Percentiles rank a stretch among this genome's conserved stretches.
phyloP scores from a whole-genome alignment of 2,113 vertebrate species.

The Callipepla californica region DNA sequence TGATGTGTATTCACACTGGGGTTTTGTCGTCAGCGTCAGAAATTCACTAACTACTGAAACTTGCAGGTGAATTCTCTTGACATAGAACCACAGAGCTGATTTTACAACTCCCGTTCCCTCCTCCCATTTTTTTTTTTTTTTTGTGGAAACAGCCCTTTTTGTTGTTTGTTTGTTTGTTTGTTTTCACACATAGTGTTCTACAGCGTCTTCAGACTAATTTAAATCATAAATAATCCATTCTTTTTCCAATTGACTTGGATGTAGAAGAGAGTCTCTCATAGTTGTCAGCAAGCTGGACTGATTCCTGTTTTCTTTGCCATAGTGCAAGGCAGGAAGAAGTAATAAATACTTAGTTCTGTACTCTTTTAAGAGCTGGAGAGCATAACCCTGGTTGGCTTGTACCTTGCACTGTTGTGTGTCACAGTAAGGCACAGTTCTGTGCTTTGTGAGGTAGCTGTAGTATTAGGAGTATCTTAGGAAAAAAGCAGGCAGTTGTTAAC shows the following conservation, averaged over 20 bases:
- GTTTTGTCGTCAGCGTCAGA: background rate
- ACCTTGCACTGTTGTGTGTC: background rate
- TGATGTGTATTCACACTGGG: background rate
- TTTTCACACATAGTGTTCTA: rapidly evolving
- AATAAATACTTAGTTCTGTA: background rate
- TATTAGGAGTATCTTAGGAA: background rate
- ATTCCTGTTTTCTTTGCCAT: background rate
- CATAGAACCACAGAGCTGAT: background rate
- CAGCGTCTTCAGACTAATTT: background rate
- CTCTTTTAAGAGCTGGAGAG: background rate
- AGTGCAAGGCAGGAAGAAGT: background rate
- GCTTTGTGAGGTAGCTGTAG: background rate
- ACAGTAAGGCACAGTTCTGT: background rate
- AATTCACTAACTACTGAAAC: background rate
- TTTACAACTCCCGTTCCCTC: background rate
- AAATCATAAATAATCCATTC: background rate
- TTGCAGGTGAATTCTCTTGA: background rate
- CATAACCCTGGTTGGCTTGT: background rate
- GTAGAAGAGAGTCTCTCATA: background rate
- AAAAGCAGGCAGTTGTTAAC: background rate
- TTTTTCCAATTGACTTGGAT: background rate
- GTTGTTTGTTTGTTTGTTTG: too few species aligned
- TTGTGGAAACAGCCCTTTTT: background rate
- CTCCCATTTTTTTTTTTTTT: too few species aligned
- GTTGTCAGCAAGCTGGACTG: background rate